Evolutionary conservation across 2,888 invertebrate species (phyloP).

Genomic region (Cheilosia soror): DNA sequence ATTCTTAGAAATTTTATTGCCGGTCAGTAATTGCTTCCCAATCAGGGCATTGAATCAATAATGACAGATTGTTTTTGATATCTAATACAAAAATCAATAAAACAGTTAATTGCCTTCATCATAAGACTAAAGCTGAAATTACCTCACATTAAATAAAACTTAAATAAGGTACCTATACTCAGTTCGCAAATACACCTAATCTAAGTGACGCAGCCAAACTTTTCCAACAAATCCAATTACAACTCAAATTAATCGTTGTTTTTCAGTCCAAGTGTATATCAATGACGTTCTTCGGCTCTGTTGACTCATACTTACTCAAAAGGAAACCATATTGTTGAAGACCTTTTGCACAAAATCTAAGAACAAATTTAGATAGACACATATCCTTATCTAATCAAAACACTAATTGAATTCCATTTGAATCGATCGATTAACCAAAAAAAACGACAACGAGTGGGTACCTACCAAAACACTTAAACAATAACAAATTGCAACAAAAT

Average conservation of each 20-base stretch:
- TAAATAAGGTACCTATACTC: conserved; percentile 4
- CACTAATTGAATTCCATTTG: conserved; percentile 58
- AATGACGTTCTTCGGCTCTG: conserved; percentile 50
- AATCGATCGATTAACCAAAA: conserved; percentile 52
- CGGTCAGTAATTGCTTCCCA: too few species aligned
- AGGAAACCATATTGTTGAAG: conserved; percentile 1
- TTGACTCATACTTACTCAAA: conserved; percentile 43
- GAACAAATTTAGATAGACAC: conserved; percentile 1
- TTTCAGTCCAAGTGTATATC: conserved; percentile 29
- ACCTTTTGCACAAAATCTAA: conserved; percentile 9
- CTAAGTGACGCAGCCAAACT: conserved; percentile 40
- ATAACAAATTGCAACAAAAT: conserved; percentile 60
- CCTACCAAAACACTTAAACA: conserved; percentile 31
- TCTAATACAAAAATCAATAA: not conserved
- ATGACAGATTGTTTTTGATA: too few species aligned
- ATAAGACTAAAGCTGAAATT: conserved; percentile 7
- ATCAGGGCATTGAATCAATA: too few species aligned
- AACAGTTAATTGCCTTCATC: not conserved
- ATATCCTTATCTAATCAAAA: conserved; percentile 60
- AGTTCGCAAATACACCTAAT: conserved; percentile 17
- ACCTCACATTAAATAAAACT: not conserved
- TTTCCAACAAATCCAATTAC: conserved; percentile 46
- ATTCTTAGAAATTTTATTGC: too few species aligned
- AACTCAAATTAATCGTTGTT: conserved; percentile 32
- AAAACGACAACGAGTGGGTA: not conserved